phyloP scores from a whole-genome alignment of 2,113 vertebrate genomes.

The Otus sunia region DNA sequence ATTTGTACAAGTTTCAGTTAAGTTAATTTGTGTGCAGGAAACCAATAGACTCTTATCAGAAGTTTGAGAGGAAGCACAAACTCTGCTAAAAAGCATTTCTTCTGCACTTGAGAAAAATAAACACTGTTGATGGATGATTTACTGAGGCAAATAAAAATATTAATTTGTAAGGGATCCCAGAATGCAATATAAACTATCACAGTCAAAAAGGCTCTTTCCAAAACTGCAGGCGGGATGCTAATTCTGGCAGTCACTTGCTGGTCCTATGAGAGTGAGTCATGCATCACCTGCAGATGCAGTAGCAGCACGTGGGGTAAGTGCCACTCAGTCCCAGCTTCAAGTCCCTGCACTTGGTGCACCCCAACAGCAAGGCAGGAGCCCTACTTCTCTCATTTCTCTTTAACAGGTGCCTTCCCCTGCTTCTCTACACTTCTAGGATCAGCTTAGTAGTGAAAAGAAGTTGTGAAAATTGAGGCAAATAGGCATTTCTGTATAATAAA shows the following conservation, averaged over 20 bases:
- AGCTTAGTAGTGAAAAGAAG: neutral
- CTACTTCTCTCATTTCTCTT: neutral
- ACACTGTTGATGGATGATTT: neutral
- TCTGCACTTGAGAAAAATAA: neutral
- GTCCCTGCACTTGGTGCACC: neutral
- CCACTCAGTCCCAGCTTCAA: neutral
- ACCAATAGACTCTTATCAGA: neutral
- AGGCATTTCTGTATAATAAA: neutral
- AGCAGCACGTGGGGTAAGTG: neutral
- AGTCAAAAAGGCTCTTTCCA: neutral
- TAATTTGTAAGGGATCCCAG: neutral
- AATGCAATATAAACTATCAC: neutral
- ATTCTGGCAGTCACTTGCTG: neutral
- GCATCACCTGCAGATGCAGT: neutral
- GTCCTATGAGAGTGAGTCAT: constrained; percentile 21
- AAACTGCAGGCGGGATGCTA: neutral
- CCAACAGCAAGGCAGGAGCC: neutral
- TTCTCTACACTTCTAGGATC: neutral
- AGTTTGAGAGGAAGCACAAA: neutral
- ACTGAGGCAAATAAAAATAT: neutral
- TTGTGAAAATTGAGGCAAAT: neutral
- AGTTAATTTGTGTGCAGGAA: neutral
- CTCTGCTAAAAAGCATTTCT: neutral
- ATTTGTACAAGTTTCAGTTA: neutral
- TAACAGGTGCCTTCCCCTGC: neutral